Conservation (phyloP, 2,113 vertebrate genomes). For the Sphaerodactylus townsendi region DNA sequence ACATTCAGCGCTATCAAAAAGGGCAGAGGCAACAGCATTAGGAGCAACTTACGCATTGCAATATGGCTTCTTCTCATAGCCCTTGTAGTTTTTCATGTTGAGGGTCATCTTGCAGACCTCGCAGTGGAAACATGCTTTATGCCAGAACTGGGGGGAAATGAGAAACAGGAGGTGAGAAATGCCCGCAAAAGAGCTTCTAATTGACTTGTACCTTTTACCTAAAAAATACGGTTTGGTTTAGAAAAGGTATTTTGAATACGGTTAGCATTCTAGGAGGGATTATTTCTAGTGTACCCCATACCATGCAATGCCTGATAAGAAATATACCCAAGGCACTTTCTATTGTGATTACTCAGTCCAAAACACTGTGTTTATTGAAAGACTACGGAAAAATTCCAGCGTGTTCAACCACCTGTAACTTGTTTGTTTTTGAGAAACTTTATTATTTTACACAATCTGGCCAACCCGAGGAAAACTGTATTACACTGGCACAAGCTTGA, state of each 20-base stretch:
- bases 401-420: constrained; percentile 39
- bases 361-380: not conserved
- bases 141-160: constrained; percentile 76
- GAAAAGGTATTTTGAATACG: not conserved
- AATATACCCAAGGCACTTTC: not conserved
- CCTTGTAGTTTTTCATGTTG: constrained; percentile 89
- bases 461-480: not conserved
- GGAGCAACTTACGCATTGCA: constrained; percentile 81
- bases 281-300: not conserved
- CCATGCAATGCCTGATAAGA: not conserved
- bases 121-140: constrained; percentile 84
- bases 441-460: rapidly evolving
- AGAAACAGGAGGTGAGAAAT: not conserved
- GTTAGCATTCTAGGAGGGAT: not conserved
- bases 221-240: not conserved
- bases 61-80: constrained; percentile 85
- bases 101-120: constrained; percentile 86
- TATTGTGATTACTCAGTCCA: not conserved
- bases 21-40: not conserved
- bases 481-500: not conserved
- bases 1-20: rapidly evolving
- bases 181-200: rapidly evolving
- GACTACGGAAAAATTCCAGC: constrained; percentile 35
- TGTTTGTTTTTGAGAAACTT: constrained; percentile 37
- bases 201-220: not conserved